Conservation (phyloP, 2,113 vertebrate species). For the Chionis minor region DNA sequence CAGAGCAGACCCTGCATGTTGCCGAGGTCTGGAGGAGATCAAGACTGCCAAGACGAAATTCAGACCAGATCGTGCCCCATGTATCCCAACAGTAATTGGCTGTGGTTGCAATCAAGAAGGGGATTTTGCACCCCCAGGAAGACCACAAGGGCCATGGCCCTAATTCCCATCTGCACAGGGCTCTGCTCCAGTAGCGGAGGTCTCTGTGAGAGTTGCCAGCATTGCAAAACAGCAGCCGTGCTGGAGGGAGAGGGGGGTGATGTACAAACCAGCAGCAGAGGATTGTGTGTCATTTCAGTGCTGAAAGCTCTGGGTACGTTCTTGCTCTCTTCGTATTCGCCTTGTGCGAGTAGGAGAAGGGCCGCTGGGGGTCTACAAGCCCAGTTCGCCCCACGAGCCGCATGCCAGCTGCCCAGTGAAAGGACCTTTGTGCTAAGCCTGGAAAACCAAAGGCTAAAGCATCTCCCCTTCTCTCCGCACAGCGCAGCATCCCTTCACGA, state of each 20-base stretch:
- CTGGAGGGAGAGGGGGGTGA: not conserved
- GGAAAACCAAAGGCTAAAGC: not conserved
- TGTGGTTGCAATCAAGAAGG: not conserved
- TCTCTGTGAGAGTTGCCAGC: slow-evolving; percentile 34
- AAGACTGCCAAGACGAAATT: not conserved
- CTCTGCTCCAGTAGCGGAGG: slow-evolving; percentile 49
- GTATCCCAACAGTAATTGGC: not conserved
- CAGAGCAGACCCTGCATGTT: not conserved
- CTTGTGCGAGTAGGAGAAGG: not conserved
- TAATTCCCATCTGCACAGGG: slow-evolving; percentile 33
- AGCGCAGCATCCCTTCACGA: not conserved
- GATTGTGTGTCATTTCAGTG: not conserved
- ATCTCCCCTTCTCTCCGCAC: fast-evolving
- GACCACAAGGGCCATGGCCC: slow-evolving; percentile 6
- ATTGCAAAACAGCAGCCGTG: slow-evolving; percentile 43
- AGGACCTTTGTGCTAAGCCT: not conserved
- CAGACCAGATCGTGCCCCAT: not conserved
- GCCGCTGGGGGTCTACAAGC: fast-evolving
- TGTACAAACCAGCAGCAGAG: not conserved
- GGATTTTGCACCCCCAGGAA: slow-evolving; percentile 37
- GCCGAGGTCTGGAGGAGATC: not conserved
- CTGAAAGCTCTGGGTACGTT: not conserved
- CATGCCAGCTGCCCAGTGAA: not conserved
- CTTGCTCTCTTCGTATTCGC: not conserved
- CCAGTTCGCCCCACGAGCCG: not conserved